A percentile compares a stretch with the other conserved stretches of the same genome.
Evolutionary conservation across 2,888 invertebrate species (phyloP).

Genomic region (Tolmerus cingulatus): DNA sequence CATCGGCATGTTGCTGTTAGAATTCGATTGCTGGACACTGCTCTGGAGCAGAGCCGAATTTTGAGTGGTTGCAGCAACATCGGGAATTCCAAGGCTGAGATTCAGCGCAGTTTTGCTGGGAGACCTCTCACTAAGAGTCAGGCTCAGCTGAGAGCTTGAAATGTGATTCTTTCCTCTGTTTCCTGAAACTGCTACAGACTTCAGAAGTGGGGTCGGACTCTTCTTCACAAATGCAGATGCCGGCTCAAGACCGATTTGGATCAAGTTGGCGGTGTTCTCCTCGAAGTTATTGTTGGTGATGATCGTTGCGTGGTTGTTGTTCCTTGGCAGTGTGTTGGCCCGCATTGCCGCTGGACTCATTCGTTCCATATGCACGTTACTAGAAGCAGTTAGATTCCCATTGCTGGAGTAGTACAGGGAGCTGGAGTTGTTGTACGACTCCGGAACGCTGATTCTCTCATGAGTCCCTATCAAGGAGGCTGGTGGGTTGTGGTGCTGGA

Average conservation of each 20-base stretch:
- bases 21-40: conserved; percentile 54
- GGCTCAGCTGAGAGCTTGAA: conserved; percentile 64
- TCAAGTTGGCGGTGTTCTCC: conserved; percentile 67
- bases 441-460: conserved; percentile 51
- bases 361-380: conserved; percentile 54
- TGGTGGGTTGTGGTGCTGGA: conserved; percentile 58
- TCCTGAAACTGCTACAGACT: conserved; percentile 53
- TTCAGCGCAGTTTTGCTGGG: conserved; percentile 56
- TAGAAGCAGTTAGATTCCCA: conserved; percentile 56
- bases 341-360: conserved; percentile 59
- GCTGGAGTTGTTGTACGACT: conserved; percentile 48
- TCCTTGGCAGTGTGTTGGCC: conserved; percentile 78
- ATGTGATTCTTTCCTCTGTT: conserved; percentile 36
- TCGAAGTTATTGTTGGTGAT: conserved; percentile 66
- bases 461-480: conserved; percentile 58
- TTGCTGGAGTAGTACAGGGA: conserved; percentile 52
- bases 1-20: conserved; percentile 66
- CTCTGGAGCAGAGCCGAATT: conserved; percentile 57
- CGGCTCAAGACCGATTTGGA: conserved; percentile 71
- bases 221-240: conserved; percentile 66
- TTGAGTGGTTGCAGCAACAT: conserved; percentile 45
- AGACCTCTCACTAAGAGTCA: conserved; percentile 58
- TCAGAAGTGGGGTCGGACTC: conserved; percentile 64
- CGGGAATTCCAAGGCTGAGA: conserved; percentile 54
- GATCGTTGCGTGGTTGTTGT: conserved; percentile 63